Evolutionary conservation across 1,140 invertebrate species (phyloP).

Genomic region (Drosophila elegans): DNA sequence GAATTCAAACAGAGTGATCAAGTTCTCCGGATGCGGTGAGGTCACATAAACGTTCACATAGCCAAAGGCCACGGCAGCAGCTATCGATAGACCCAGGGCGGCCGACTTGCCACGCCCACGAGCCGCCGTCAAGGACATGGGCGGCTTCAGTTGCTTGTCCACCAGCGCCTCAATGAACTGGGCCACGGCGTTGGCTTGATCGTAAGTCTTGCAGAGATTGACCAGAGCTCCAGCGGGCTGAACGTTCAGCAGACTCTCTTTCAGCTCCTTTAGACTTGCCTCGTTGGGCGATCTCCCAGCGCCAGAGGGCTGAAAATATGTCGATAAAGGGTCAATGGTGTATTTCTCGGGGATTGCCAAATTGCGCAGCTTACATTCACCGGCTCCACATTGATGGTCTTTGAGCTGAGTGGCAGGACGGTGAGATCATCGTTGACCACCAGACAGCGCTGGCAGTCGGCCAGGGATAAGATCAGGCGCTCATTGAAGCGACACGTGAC

Average conservation of each 20-base stretch:
- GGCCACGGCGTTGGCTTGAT: conserved; percentile 96
- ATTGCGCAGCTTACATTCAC: conserved; percentile 86
- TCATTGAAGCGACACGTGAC: conserved; percentile 98
- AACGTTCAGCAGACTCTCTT: conserved; percentile 91
- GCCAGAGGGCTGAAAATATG: conserved; percentile 38
- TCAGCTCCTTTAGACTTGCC: conserved; percentile 89
- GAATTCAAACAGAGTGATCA: conserved; percentile 99
- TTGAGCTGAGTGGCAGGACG: conserved; percentile 96
- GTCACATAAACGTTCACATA: conserved; percentile 99
- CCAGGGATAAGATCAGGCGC: conserved; percentile 96
- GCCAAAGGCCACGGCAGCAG: conserved; percentile 93
- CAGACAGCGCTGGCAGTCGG: conserved; percentile 94
- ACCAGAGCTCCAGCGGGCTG: conserved; percentile 96
- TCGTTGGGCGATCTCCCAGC: conserved; percentile 84
- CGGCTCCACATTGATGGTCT: conserved; percentile 92
- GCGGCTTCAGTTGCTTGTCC: conserved; percentile 93
- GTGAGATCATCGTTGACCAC: conserved; percentile 97
- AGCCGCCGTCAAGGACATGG: conserved; percentile 97
- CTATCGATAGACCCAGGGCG: conserved; percentile 97
- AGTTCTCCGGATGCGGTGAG: conserved; percentile 98
- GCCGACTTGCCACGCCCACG: conserved; percentile 99
- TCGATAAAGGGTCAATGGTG: not conserved
- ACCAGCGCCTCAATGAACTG: conserved; percentile 98
- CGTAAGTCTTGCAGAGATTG: conserved; percentile 95
- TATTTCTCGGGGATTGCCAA: not conserved